These are phyloP conservation scores for Trichacis sp. DNA, from an alignment of 2,888 invertebrate species.

Conservation along the genomic window DNA sequence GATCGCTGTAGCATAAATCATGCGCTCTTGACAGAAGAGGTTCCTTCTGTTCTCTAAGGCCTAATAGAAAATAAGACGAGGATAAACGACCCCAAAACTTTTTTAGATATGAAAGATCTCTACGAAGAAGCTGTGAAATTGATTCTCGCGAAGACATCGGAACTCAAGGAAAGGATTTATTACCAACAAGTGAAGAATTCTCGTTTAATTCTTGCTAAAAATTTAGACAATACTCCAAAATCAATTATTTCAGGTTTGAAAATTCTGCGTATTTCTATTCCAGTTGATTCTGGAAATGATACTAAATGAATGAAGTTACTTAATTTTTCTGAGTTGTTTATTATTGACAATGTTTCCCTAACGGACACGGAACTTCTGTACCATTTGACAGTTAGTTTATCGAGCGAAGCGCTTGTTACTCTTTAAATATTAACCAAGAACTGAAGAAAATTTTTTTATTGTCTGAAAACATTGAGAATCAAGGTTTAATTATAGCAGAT, in stretches of 20 bases:
- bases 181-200: too few relatives aligned
- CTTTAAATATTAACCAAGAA: not conserved
- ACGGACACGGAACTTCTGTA: not conserved
- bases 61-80: too few relatives aligned
- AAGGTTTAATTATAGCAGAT: not conserved
- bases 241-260: not conserved
- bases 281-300: not conserved
- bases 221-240: not conserved
- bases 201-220: too few relatives aligned
- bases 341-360: not conserved
- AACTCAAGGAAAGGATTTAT: not conserved
- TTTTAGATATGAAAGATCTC: not conserved
- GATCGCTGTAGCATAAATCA: too few relatives aligned
- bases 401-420: not conserved
- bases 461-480: not conserved
- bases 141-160: not conserved
- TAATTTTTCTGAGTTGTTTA: not conserved
- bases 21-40: too few relatives aligned
- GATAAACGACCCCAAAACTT: not conserved
- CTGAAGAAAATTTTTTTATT: conserved; percentile 1
- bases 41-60: too few relatives aligned
- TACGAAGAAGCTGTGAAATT: conserved; percentile 4
- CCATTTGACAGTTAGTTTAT: not conserved
- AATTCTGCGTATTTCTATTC: conserved; percentile 1
- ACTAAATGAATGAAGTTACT: not conserved